Evolutionary conservation across 2,888 invertebrate species (phyloP).

Genomic region (Ophonus ardosiacus): DNA sequence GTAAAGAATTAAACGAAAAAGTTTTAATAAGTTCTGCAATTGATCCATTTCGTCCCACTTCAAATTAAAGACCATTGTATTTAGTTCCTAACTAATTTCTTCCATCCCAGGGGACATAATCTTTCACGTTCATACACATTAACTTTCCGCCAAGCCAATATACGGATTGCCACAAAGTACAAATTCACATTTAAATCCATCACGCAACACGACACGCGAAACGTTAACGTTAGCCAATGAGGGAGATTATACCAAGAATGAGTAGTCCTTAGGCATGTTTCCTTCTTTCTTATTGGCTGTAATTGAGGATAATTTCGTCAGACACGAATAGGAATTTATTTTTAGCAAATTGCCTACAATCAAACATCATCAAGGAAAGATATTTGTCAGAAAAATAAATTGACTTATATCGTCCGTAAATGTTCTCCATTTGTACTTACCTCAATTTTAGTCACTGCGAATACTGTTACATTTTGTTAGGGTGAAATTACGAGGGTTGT

Average conservation of each 20-base stretch:
- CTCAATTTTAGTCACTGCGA: too few relatives aligned
- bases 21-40: slow-evolving; percentile 8
- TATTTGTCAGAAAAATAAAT: neutral
- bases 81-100: slow-evolving; percentile 13
- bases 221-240: neutral
- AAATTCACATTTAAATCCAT: neutral
- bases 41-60: neutral
- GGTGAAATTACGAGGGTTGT: too few relatives aligned
- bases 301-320: neutral
- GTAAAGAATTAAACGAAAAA: slow-evolving; percentile 22
- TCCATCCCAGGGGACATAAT: neutral
- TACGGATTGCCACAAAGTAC: neutral
- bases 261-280: slow-evolving; percentile 9
- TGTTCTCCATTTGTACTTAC: neutral
- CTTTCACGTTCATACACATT: neutral
- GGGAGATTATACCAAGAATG: neutral
- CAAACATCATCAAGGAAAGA: neutral
- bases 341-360: slow-evolving; percentile 7
- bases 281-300: neutral
- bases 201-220: neutral
- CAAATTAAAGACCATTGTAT: slow-evolving; percentile 18
- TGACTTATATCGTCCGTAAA: neutral
- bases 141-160: too few relatives aligned
- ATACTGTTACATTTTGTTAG: too few relatives aligned
- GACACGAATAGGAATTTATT: neutral